phyloP scores from a whole-genome alignment of 2,888 invertebrate genomes.

The Aquatica leii region DNA sequence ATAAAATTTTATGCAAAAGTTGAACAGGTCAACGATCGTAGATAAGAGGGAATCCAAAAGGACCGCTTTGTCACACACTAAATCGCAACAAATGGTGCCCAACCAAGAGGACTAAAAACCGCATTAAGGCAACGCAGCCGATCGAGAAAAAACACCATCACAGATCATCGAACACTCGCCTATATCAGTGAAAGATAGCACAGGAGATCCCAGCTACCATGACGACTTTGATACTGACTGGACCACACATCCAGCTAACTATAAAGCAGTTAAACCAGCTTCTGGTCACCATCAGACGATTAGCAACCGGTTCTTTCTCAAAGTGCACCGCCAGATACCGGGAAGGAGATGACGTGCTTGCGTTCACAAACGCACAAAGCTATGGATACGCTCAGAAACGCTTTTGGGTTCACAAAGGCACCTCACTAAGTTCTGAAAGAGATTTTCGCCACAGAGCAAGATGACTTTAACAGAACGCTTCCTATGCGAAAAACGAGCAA shows the following conservation, averaged over 20 bases:
- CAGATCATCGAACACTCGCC: background rate
- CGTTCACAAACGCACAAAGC: background rate
- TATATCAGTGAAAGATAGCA: background rate
- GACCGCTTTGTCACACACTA: too few relatives aligned
- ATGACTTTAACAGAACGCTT: background rate
- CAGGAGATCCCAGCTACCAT: background rate
- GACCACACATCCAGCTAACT: background rate
- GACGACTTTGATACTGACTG: background rate
- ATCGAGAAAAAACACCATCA: too few relatives aligned
- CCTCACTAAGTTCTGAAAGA: background rate
- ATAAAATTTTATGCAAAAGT: too few relatives aligned
- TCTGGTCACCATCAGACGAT: too few relatives aligned
- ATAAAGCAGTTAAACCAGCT: background rate
- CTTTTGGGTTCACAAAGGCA: background rate
- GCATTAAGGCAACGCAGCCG: too few relatives aligned
- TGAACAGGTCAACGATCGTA: too few relatives aligned
- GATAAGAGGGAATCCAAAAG: too few relatives aligned
- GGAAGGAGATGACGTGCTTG: background rate
- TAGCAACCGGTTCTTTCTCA: background rate
- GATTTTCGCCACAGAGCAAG: background rate
- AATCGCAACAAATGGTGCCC: too few relatives aligned
- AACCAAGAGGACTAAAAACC: too few relatives aligned
- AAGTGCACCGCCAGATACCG: background rate
- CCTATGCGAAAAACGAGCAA: background rate
- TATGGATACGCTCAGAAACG: background rate